Percentiles rank a stretch among this genome's conserved stretches.
Conservation (phyloP, 2,797 vertebrate genomes). For the Tangara arthus region DNA sequence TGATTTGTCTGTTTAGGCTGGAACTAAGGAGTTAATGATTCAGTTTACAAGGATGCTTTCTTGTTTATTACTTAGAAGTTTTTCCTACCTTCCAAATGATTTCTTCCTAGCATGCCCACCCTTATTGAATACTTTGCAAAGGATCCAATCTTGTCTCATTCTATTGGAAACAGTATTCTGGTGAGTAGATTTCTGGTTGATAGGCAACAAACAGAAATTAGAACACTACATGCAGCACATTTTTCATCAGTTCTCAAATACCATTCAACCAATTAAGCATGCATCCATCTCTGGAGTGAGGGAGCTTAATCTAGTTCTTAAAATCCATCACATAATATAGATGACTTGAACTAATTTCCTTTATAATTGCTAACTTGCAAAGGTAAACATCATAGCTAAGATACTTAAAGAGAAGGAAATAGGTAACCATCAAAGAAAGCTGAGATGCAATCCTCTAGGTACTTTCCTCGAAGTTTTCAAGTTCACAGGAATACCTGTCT, state of each 20-base stretch:
- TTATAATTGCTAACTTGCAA: neutral
- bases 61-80: neutral
- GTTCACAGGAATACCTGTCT: neutral
- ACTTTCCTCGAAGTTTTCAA: neutral
- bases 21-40: neutral
- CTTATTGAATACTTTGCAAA: neutral
- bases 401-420: neutral
- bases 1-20: neutral
- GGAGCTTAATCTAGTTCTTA: neutral
- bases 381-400: neutral
- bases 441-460: neutral
- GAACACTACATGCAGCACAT: neutral
- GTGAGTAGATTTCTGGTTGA: neutral
- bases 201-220: neutral
- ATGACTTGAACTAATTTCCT: neutral
- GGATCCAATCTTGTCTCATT: neutral
- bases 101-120: neutral
- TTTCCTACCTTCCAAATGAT: neutral
- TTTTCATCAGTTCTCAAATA: neutral
- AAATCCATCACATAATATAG: neutral
- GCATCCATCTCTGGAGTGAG: neutral
- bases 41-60: neutral
- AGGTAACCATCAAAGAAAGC: neutral
- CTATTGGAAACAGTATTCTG: neutral
- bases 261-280: neutral